These are phyloP conservation scores for Scaptodrosophila lebanonensis DNA, from an alignment of 1,140 invertebrate genomes.

Conservation along the genomic window DNA sequence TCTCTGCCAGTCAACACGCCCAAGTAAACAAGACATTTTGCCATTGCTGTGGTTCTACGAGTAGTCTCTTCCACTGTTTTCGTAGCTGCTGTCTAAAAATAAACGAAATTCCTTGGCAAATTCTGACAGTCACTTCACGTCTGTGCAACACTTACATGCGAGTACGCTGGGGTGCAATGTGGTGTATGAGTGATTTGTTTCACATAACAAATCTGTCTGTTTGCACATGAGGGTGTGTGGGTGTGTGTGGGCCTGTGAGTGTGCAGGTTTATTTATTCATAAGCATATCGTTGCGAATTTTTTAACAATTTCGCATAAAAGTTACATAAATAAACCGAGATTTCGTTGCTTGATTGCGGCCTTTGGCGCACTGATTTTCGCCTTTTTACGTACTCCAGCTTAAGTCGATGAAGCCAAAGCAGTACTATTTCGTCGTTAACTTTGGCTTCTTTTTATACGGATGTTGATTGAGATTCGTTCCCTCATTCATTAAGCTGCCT, in stretches of 20 bases:
- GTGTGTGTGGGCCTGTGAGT: too few relatives aligned
- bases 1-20: constrained; percentile 26
- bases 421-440: too few relatives aligned
- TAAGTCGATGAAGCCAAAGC: too few relatives aligned
- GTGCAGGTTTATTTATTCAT: constrained; percentile 59
- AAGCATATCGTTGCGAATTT: constrained; percentile 32
- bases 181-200: constrained; percentile 41
- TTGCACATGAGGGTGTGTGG: constrained; percentile 6
- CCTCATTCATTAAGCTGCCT: too few relatives aligned
- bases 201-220: constrained; percentile 31
- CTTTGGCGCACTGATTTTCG: background rate
- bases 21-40: constrained; percentile 64
- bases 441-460: too few relatives aligned
- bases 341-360: constrained; percentile 17
- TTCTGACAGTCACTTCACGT: constrained; percentile 30
- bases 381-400: too few relatives aligned
- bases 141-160: background rate
- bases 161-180: constrained; percentile 12
- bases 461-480: too few relatives aligned
- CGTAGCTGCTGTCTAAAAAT: constrained; percentile 25
- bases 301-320: constrained; percentile 35
- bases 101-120: constrained; percentile 38
- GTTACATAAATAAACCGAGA: too few relatives aligned
- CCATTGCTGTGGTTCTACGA: constrained; percentile 4
- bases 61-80: constrained; percentile 19